Percentiles rank a stretch among this genome's conserved stretches.
Evolutionary conservation across 2,888 invertebrate genomes (phyloP).

Genomic region (Apotomis turbidana): DNA sequence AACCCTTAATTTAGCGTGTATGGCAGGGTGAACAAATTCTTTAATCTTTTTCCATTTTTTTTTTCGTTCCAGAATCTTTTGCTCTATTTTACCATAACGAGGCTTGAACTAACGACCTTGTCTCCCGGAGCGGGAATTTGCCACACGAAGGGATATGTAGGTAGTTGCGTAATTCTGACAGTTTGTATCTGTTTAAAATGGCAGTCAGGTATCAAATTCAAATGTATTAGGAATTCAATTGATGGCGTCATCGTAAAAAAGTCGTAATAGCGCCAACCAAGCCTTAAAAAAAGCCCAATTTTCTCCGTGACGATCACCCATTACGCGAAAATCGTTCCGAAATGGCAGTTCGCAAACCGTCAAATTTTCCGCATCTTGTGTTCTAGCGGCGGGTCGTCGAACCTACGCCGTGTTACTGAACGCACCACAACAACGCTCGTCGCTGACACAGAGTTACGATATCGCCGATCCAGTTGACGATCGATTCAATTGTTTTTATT

Average conservation of each 20-base stretch:
- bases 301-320: conserved; percentile 2
- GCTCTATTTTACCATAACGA: too few relatives aligned
- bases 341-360: conserved; percentile 57
- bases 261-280: too few relatives aligned
- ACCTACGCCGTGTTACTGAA: conserved; percentile 79
- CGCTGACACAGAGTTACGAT: conserved; percentile 9
- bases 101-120: too few relatives aligned
- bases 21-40: too few relatives aligned
- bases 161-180: background rate
- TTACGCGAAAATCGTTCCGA: conserved; percentile 45
- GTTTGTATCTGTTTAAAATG: background rate
- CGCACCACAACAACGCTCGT: conserved; percentile 67
- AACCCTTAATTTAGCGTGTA: too few relatives aligned
- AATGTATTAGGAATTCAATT: background rate
- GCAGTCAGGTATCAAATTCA: background rate
- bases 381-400: conserved; percentile 71
- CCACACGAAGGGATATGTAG: too few relatives aligned
- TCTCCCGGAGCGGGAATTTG: too few relatives aligned
- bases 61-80: too few relatives aligned
- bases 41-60: too few relatives aligned
- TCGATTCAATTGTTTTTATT: conserved; percentile 24
- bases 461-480: background rate
- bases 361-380: conserved; percentile 60
- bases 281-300: background rate
- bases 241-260: background rate